Conservation (phyloP, 2,113 vertebrate species). For the Gambusia affinis region DNA sequence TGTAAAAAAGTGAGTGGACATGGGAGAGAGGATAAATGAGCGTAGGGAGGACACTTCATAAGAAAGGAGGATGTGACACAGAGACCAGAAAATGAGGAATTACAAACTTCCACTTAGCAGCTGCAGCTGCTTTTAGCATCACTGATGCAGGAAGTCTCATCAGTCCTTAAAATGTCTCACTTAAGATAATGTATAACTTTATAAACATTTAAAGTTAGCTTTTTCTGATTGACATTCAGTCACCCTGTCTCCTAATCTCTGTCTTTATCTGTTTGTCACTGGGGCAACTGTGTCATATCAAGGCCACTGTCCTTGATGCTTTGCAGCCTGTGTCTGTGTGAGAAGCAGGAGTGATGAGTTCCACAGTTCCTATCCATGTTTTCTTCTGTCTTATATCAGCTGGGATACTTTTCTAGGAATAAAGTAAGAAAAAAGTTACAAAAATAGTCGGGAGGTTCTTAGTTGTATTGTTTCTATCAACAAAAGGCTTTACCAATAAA, state of each 20-base stretch:
- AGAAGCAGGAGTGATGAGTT: slow-evolving; percentile 24
- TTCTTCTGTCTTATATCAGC: slow-evolving; percentile 7
- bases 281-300: slow-evolving; percentile 26
- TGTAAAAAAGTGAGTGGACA: background rate
- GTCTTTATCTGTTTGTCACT: slow-evolving; percentile 23
- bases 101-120: slow-evolving; percentile 34
- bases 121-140: slow-evolving; percentile 13
- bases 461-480: too few relatives aligned
- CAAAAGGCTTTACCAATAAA: background rate
- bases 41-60: background rate
- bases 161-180: slow-evolving; percentile 26
- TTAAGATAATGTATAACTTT: background rate
- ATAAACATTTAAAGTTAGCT: background rate
- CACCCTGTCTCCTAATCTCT: slow-evolving; percentile 27
- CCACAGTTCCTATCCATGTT: background rate
- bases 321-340: slow-evolving; percentile 7
- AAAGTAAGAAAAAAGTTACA: slow-evolving; percentile 1
- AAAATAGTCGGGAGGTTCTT: background rate
- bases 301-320: slow-evolving; percentile 39
- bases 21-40: background rate
- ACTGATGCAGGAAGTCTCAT: slow-evolving; percentile 32
- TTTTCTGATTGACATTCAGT: slow-evolving; percentile 34
- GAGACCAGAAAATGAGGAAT: slow-evolving; percentile 16
- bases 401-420: slow-evolving; percentile 20
- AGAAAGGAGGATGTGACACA: slow-evolving; percentile 3